A percentile compares a stretch with the other conserved stretches of the same genome.
phyloP scores from a whole-genome alignment of 1,140 invertebrate species.

The Dendrolimus punctatus region DNA sequence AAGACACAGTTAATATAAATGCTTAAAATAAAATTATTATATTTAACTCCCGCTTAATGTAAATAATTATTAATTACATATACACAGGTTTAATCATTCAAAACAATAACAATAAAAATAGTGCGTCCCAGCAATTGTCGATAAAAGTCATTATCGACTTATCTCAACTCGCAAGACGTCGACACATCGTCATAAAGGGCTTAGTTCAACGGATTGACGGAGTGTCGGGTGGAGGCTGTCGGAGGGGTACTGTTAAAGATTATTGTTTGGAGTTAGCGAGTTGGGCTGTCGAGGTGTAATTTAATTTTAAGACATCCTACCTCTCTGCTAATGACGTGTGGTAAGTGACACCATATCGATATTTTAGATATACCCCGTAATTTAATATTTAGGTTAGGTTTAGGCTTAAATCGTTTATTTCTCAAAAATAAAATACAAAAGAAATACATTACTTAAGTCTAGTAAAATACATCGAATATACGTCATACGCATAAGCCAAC shows the following conservation, averaged over 20 bases:
- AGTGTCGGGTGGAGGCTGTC: conserved; percentile 14
- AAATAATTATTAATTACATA: too few relatives aligned
- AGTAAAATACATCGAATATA: too few relatives aligned
- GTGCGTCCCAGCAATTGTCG: conserved; percentile 18
- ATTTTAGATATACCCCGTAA: neutral
- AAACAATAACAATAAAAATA: conserved; percentile 3
- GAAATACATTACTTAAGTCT: too few relatives aligned
- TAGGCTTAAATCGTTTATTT: too few relatives aligned
- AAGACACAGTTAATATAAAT: too few relatives aligned
- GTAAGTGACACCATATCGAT: conserved; percentile 23
- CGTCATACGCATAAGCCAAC: too few relatives aligned
- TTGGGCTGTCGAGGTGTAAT: conserved; percentile 42
- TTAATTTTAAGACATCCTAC: conserved; percentile 61
- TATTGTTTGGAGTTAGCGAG: conserved; percentile 63
- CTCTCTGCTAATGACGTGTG: conserved; percentile 40
- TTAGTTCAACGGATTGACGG: conserved; percentile 22
- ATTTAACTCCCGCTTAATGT: too few relatives aligned
- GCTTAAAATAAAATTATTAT: too few relatives aligned
- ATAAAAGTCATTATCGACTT: conserved; percentile 39
- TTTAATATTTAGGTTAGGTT: too few relatives aligned
- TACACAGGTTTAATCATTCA: too few relatives aligned
- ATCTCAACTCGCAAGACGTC: conserved; percentile 39
- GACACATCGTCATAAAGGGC: conserved; percentile 40
- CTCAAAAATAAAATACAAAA: too few relatives aligned
- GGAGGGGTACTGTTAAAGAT: conserved; percentile 47